Base-by-base conservation (phyloP, 2,113 vertebrate species). In the Ursus arctos region DNA sequence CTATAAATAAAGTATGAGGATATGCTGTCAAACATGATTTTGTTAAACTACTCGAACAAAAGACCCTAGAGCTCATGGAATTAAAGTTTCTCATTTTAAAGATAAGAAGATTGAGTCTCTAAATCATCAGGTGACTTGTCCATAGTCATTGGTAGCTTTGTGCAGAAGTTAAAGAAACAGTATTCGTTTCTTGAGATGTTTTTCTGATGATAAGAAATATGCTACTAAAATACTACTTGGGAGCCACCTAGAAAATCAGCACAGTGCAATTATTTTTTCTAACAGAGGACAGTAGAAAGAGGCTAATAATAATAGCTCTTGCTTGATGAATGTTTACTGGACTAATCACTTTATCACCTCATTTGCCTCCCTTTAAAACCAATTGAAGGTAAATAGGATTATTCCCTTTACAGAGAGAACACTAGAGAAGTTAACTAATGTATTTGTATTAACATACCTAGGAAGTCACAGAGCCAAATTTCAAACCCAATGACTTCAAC, bases 1-100 rank as follows among this genome's bases (percentile, higher is more conserved):
- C 94, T 98, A 95, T 94, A 98, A 97, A 97, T 97, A 96, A 87
- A 94, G 83, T 65, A 71, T 93, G 86, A 96, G 59, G 84, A 97
- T 91, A 87, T 84, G 84, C 95, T 97, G 96, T 97, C 95, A 97
- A 97, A 91, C 76, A 81, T 21, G 80, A 95, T 96, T 96, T 96
- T 96, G 67, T 95, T 96, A 95, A 94, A 88, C 97, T 94, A 61
- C 80, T 88, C 1, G 3, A 92, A 76, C 12, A 87, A 93, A 87
- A 92, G 88, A 82, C 31, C 92, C 80, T 43, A 65, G 83, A 93
- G 86, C 87, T 94, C 28, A 93, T 28, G 16, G 59, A 63, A 12
- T 72, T 81, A 67, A 90, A 84, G 49, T 28, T 77, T 86, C 26
- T 85, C 57, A 59, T 53, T 91, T 96, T 91, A 79, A n/a, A 74